phyloP scores from a whole-genome alignment of 2,113 vertebrate genomes.

The Pseudorhombus dupliciocellatus region DNA sequence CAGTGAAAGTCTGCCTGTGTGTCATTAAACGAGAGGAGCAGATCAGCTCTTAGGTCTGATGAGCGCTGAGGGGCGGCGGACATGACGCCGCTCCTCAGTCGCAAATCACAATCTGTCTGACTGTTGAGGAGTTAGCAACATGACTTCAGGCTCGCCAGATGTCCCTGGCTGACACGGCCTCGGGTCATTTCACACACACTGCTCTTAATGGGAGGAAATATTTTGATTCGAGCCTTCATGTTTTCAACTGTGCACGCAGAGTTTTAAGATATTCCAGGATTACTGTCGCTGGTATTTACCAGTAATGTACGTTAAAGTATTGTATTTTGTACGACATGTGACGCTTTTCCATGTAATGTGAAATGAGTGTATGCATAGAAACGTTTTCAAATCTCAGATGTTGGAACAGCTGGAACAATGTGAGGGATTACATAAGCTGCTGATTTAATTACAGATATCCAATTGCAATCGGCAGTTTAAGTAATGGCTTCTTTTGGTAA shows the following conservation, averaged over 20 bases:
- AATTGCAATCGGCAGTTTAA: conserved; percentile 48
- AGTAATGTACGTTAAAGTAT: background rate
- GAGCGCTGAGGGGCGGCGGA: conserved; percentile 25
- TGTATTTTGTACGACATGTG: background rate
- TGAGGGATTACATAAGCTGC: conserved; percentile 43
- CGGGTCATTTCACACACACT: conserved; percentile 43
- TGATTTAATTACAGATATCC: conserved; percentile 69
- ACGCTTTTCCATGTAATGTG: too few species aligned
- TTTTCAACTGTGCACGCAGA: too few species aligned
- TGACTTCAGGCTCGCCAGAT: conserved; percentile 63
- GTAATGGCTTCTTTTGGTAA: background rate
- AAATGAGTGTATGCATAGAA: background rate
- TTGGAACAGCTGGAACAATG: conserved; percentile 51
- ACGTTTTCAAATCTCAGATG: conserved; percentile 25
- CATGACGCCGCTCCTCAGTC: conserved; percentile 33
- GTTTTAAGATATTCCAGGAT: too few species aligned
- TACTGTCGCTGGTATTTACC: too few species aligned
- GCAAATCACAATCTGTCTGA: conserved; percentile 52
- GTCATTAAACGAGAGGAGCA: conserved; percentile 42
- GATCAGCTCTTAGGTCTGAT: conserved; percentile 45
- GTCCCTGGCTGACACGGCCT: conserved; percentile 44
- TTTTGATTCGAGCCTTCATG: too few species aligned
- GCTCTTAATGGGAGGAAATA: conserved; percentile 20
- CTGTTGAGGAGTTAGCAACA: conserved; percentile 38
- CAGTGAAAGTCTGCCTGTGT: conserved; percentile 17